Evolutionary conservation across 2,113 vertebrate genomes (phyloP).

Genomic region (Cygnus atratus): DNA sequence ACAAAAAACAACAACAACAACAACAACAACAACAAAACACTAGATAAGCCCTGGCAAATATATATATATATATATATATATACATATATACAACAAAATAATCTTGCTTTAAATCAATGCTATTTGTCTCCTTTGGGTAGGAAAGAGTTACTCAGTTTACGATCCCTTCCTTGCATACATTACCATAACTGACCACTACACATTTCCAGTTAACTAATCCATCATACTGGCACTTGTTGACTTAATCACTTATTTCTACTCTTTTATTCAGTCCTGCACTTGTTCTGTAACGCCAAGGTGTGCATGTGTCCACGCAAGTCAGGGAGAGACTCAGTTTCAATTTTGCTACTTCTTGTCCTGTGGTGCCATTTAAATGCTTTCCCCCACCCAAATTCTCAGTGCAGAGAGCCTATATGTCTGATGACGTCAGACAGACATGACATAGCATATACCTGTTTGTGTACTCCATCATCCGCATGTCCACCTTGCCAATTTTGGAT

Average conservation of each 20-base stretch:
- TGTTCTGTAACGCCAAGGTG: not conserved
- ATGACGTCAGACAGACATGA: constrained; percentile 41
- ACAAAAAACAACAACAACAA: too few relatives aligned
- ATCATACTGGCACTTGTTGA: not conserved
- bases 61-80: too few relatives aligned
- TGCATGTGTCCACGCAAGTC: not conserved
- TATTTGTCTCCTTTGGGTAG: not conserved
- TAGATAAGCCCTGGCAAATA: not conserved
- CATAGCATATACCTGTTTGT: not conserved
- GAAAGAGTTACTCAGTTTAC: not conserved
- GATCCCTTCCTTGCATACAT: not conserved
- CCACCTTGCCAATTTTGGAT: not conserved
- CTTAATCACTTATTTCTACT: not conserved
- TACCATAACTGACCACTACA: not conserved
- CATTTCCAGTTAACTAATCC: not conserved
- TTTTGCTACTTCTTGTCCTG: constrained; percentile 30
- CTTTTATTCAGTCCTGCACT: not conserved
- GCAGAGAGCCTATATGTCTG: not conserved
- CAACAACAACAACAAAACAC: not conserved
- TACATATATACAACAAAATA: too few relatives aligned
- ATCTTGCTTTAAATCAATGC: not conserved
- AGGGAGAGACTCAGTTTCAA: constrained; percentile 38
- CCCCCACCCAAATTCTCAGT: not conserved
- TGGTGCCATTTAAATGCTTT: constrained; percentile 39
- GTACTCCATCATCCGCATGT: not conserved